Evolutionary conservation across 2,888 invertebrate genomes (phyloP).

Genomic region (Antitype chi): DNA sequence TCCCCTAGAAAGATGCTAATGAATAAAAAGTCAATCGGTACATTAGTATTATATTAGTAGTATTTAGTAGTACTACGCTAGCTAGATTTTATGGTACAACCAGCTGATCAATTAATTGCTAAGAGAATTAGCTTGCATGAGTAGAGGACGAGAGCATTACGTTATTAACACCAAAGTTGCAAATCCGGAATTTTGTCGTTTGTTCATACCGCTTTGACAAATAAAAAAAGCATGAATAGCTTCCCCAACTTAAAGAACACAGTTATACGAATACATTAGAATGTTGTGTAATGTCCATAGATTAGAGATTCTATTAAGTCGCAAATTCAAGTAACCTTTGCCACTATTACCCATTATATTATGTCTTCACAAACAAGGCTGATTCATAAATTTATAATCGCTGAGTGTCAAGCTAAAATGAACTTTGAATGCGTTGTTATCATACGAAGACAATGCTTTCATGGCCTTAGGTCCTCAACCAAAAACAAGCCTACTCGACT

Average conservation of each 20-base stretch:
- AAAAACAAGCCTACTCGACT: slow-evolving; percentile 41
- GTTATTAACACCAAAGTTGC: slow-evolving; percentile 48
- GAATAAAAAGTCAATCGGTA: slow-evolving; percentile 14
- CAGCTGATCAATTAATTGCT: slow-evolving; percentile 39
- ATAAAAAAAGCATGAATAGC: background rate
- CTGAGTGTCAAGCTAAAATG: background rate
- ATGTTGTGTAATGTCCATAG: background rate
- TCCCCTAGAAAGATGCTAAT: background rate
- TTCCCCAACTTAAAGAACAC: background rate
- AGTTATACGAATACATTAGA: slow-evolving; percentile 3
- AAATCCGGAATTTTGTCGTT: slow-evolving; percentile 16
- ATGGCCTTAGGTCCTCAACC: slow-evolving; percentile 16
- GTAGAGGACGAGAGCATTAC: slow-evolving; percentile 5
- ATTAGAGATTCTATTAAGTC: background rate
- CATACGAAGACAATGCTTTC: slow-evolving; percentile 21
- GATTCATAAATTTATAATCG: background rate
- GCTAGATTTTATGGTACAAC: slow-evolving; percentile 20
- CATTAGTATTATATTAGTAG: slow-evolving; percentile 31
- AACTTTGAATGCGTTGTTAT: background rate
- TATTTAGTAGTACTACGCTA: slow-evolving; percentile 19
- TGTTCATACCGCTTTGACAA: background rate
- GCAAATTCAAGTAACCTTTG: slow-evolving; percentile 16
- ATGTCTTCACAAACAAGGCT: background rate
- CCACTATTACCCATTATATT: background rate
- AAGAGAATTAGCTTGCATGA: slow-evolving; percentile 26